Base-by-base conservation (phyloP, 2,113 vertebrate genomes). In the Toxotes jaculatrix region DNA sequence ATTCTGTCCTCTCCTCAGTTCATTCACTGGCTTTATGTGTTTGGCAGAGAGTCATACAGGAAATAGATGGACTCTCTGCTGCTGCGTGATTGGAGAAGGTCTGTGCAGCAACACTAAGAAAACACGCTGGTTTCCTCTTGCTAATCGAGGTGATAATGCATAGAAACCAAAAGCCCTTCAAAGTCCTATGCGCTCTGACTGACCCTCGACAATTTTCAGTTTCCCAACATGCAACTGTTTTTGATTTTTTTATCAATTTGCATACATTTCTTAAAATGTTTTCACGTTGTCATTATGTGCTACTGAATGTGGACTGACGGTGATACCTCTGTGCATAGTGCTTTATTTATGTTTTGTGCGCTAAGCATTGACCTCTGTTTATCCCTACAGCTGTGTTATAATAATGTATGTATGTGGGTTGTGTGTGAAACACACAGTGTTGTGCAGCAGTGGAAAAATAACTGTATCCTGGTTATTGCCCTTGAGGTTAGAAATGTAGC, bases 41-140 rank as follows among this genome's bases (percentile, higher is more conserved):
- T 47, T 65, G 63, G 40, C 63, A 31, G 42, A 19, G 67, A 73
- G 47, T 13, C 13, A 4, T 55, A 13, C 36, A 77, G 85, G 86
- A 87, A 80, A 80, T 66, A 69, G 63, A 59, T 45, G 56, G 71
- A 77, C 47, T 57, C 63, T 49, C 84, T 80, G 74, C 49, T 70
- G 51, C 84, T 79, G 77, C 59, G 27, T 69, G 65, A 75, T 21
- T 47, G 47, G 47, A 49, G 66, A 78, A 59, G 59, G 86, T 78
- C 31, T 67, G 79, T 80, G 53, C 42, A 60, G 64, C 80, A 60
- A 72, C 56, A 57, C 17, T 55, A 49, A 11, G 72, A 63, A 40
- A 74, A 49, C 57, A 73, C 36, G 59, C 17, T 5, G 42, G 59
- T 19, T 56, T 64, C 76, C 59, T 71, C 47, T 55, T 47, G 36